Conservation (phyloP, 2,888 invertebrate species). For the Lithophane leautieri region DNA sequence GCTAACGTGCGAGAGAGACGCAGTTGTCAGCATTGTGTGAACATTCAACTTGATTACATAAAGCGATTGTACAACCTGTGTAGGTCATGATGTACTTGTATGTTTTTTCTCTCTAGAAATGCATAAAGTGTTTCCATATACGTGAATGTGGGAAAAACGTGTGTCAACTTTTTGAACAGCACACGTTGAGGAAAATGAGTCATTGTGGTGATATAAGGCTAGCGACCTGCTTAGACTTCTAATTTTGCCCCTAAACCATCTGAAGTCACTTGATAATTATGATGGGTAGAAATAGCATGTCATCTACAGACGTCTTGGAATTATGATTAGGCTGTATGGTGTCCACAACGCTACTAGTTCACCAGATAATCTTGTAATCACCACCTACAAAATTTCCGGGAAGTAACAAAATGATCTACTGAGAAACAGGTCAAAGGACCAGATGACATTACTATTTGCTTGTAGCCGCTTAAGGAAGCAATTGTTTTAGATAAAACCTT, state of each 20-base stretch:
- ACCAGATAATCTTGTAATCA: background rate
- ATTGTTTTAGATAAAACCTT: constrained; percentile 1
- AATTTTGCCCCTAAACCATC: constrained; percentile 22
- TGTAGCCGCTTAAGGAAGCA: background rate
- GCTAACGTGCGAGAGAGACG: constrained; percentile 38
- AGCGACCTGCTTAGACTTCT: constrained; percentile 15
- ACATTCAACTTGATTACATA: constrained; percentile 72
- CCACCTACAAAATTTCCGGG: background rate
- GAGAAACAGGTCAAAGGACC: background rate
- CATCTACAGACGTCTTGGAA: background rate
- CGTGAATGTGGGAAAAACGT: constrained; percentile 58
- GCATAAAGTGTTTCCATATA: constrained; percentile 54
- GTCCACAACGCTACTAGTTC: background rate
- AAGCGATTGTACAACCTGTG: constrained; percentile 68
- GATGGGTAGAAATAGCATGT: background rate
- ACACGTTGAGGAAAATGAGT: constrained; percentile 41
- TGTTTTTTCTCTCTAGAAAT: constrained; percentile 52
- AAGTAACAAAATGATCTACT: background rate
- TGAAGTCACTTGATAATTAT: background rate
- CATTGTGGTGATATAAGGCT: constrained; percentile 31
- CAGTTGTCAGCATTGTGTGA: constrained; percentile 69
- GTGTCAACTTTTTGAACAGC: constrained; percentile 51
- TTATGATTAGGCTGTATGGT: background rate
- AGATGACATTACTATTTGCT: background rate
- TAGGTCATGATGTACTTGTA: constrained; percentile 66